Evolutionary conservation across 2,888 invertebrate species (phyloP), one percentile per base, ranked within the genome.

Genomic region (Patella caerulea): DNA sequence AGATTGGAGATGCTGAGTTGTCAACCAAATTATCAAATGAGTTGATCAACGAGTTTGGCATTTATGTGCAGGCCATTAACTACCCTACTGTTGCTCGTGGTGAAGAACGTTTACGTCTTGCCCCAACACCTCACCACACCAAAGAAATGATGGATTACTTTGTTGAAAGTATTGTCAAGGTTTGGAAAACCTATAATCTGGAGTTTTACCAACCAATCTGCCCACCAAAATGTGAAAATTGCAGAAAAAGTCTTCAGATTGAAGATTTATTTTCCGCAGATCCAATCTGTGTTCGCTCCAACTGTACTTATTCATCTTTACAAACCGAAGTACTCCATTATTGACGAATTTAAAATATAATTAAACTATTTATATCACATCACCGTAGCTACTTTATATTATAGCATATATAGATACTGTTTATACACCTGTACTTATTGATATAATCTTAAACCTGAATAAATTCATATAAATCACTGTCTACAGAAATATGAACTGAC

Each of bases 61-160:
- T 98, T 90, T 99, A 99, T 89, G 96, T 98, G 55, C 98, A 98
- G 92, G 96, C 98, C n/a, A 99, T 99, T 87, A 98, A 99, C 93
- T 97, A 97, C 92, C 98, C 98, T 9, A 99, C 98, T 0, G 98
- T 99, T 2, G 95, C 97, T 1, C 94, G 96, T 83, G 98, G 98
- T 0, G 94, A 96, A 90, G 98, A 99, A 91, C 96, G 98, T 86
- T 93, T 99, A 79, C 94, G 98, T 76, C 94, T 98, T 87, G 98
- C 98, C 1, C 98, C 98, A 2, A 98, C 98, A 0, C 98, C 98
- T 15, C 95, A 96, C 91, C 98, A 98, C 92, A 96, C 96, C 9
- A 93, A 94, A 76, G 95, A 97, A 95, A 97, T 98, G 93, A 97
- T 98, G 93, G 96, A 98, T 91, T 93, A 93, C 85, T 86, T 89